Evolutionary conservation across 2,797 vertebrate species (phyloP).

Genomic region (Pantherophis vulpinus): DNA sequence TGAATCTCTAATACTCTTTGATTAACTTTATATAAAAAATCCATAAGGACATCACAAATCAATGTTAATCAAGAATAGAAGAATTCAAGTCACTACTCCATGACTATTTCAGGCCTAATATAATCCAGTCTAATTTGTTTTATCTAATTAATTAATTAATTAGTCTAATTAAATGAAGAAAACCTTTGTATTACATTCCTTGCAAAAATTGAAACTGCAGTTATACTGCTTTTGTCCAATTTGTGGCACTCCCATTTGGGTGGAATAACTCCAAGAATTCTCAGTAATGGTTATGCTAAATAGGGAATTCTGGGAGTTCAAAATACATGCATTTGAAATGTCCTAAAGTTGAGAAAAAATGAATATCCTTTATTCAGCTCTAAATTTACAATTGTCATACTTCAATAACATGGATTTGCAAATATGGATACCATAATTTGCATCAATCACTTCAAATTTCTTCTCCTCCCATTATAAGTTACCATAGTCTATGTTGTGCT

Average conservation of each 20-base stretch:
- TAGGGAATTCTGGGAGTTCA: not conserved
- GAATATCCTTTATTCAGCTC: not conserved
- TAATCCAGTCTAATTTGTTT: not conserved
- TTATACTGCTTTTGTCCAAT: not conserved
- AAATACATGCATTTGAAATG: not conserved
- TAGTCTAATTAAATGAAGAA: not conserved
- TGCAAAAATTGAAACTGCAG: not conserved
- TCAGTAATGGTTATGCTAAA: not conserved
- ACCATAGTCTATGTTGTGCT: not conserved
- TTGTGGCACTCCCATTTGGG: not conserved
- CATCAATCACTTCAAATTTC: not conserved
- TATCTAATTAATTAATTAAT: not conserved
- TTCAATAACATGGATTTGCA: not conserved
- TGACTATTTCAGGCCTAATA: not conserved
- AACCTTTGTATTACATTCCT: not conserved
- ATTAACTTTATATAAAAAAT: not conserved
- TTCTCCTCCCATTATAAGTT: not conserved
- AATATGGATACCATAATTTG: not conserved
- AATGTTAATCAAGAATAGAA: not conserved
- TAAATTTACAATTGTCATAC: not conserved
- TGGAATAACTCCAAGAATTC: not conserved
- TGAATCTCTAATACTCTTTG: not conserved
- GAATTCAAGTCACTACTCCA: not conserved
- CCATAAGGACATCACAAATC: not conserved
- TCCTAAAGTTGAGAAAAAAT: not conserved